Evolutionary conservation across 2,888 invertebrate species (phyloP).

Genomic region (Caenorhabditis becei): DNA sequence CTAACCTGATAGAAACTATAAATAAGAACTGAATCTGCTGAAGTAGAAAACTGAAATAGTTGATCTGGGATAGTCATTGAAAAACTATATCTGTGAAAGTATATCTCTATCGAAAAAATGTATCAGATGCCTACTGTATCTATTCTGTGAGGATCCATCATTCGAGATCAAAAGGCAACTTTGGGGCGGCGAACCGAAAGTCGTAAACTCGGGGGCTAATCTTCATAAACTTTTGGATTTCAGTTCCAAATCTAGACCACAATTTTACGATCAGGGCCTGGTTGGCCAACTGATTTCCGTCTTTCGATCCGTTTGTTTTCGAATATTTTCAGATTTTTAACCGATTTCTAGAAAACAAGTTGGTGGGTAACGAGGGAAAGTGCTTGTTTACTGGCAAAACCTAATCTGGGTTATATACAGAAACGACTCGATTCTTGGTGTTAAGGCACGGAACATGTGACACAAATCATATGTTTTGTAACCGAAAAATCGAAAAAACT

Average conservation of each 20-base stretch:
- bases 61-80: too few species aligned
- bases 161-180: slow-evolving; percentile 1
- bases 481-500: slow-evolving; percentile 20
- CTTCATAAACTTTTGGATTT: neutral
- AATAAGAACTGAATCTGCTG: too few species aligned
- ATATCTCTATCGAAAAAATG: too few species aligned
- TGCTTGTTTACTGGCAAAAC: neutral
- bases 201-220: neutral
- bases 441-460: neutral
- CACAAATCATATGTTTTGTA: slow-evolving; percentile 8
- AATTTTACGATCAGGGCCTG: neutral
- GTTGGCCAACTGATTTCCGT: neutral
- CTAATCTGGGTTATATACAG: neutral
- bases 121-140: too few species aligned
- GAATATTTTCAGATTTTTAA: neutral
- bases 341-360: neutral
- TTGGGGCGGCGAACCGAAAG: neutral
- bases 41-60: too few species aligned
- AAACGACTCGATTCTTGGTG: neutral
- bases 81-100: too few species aligned
- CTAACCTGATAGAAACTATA: too few species aligned
- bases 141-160: neutral
- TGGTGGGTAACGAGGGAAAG: neutral
- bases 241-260: neutral
- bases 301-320: neutral